Base-by-base conservation (phyloP, 2,797 vertebrate genomes). In the Orientallactaga sibirica region DNA sequence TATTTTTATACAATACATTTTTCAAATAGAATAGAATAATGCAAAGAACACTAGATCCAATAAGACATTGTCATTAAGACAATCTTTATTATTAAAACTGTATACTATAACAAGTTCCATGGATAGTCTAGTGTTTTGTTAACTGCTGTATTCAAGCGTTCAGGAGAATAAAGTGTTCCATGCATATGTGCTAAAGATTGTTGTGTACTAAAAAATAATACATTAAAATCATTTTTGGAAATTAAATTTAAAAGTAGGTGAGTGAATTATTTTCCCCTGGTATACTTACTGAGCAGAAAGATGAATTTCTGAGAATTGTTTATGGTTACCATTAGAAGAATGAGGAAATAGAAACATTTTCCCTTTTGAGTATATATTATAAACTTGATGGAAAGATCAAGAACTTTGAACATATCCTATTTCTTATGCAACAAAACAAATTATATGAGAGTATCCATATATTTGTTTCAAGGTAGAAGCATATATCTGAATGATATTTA, bases 311-410 rank as follows among this genome's bases (percentile, higher is more conserved):
- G 9, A 85, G 22, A 88, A 81, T 78, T 90, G 22, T 7, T 84
- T 77, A 75, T 48, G 11, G 64, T 90, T 75, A 37, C 52, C n/a
- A 2, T 71, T 89, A 58, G 22, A 24, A 81, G 14, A 87, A 61
- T n/a, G 27, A 68, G 10, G 16, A 76, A 58, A 41, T 88, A 25
- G 22, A 79, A 73, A 19, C 48, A 89, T 93, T 61, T 91, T 91
- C 33, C 20, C 80, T 67, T 90, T 67, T 61, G 15, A 67, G 1
- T 61, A 3, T 41, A 68, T 76, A 41, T 33, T 61, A 64, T 91
- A 68, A 87, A 82, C 16, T 52, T 25, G 67, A 55, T 92, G 20
- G 86, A 43, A 93, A 48, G 95, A 85, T 79, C 18, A 18, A 77
- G 6, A 67, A 20, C 11, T 78, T 78, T 92, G 71, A 78, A 64